Percentiles rank a stretch among this genome's conserved stretches.
These are phyloP conservation scores for Ectemnius continuus DNA, from an alignment of 2,888 invertebrate genomes.

Conservation along the genomic window DNA sequence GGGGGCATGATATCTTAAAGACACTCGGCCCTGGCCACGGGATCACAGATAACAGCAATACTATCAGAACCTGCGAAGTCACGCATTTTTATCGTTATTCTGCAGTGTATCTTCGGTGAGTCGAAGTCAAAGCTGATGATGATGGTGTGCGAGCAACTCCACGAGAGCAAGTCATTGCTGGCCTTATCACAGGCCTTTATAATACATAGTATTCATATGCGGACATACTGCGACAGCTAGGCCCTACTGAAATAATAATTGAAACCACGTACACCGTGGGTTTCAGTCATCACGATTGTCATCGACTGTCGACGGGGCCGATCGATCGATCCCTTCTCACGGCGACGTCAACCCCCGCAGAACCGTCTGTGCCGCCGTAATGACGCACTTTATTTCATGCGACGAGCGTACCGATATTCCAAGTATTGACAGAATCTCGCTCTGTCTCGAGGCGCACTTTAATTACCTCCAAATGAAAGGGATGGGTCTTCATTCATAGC, in stretches of 20 bases:
- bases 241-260: not conserved
- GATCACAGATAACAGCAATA: conserved; percentile 89
- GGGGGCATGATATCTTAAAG: conserved; percentile 91
- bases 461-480: conserved; percentile 90
- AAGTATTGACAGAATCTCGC: conserved; percentile 17
- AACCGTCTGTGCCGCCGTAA: conserved; percentile 14
- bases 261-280: conserved; percentile 39
- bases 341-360: conserved; percentile 17
- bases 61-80: conserved; percentile 85
- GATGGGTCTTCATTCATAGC: conserved; percentile 94
- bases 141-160: too few relatives aligned
- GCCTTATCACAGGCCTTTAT: too few relatives aligned
- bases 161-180: too few relatives aligned
- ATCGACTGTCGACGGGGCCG: conserved; percentile 13
- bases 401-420: conserved; percentile 17
- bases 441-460: conserved; percentile 6
- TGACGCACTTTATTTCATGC: conserved; percentile 43
- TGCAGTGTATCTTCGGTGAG: too few relatives aligned
- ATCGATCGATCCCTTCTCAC: conserved; percentile 26
- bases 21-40: conserved; percentile 93
- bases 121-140: too few relatives aligned
- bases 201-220: too few relatives aligned
- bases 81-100: too few relatives aligned
- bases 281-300: conserved; percentile 26
- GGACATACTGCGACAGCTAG: conserved; percentile 1